Evolutionary conservation across 1,140 invertebrate species (phyloP), one percentile per base, ranked within the genome.

Genomic region (Zaprionus camerounensis): DNA sequence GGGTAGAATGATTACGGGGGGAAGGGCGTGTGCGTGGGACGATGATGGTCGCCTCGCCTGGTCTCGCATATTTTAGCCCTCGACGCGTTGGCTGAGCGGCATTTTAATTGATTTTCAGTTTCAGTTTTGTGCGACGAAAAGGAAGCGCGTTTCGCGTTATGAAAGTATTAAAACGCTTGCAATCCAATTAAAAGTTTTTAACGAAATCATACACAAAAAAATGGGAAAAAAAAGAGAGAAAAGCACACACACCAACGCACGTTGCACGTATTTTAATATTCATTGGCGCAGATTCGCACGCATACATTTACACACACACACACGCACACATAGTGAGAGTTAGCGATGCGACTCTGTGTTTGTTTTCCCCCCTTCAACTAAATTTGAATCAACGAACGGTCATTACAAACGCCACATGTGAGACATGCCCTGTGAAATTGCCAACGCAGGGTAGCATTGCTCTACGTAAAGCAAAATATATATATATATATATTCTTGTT

Each of bases 121-220:
- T 77, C 71, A 67, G 62, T 84, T 79, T 78, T 71, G 59, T 72
- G 68, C 61, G 55, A 55, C 34, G 44, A 65, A 65, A 59, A 65
- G 68, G 46, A 66, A 56, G 55, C 24, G 61, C 68, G 55, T 71
- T 71, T 55, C 44, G 41, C 78, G 73, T 80, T 67, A 80, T 82
- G 80, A 80, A 76, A 78, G 77, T 80, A 87, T 87, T 87, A 86
- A 86, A 86, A 80, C 71, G 66, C 67, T 75, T 80, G 84, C 84
- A 88, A 87, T 87, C 84, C 83, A 87, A 87, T 87, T 87, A 88
- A 83, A 87, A 87, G 72, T 87, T 87, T 86, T 82, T 72, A 83
- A 74, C 83, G 68, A 62, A 73, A 73, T 67, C 69, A 68, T 46
- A 22, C 26, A 61, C 26, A 55, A 71, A 46, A 64, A 63, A 46